Base-by-base conservation (phyloP, 2,113 vertebrate species). In the Dasypus novemcinctus region DNA sequence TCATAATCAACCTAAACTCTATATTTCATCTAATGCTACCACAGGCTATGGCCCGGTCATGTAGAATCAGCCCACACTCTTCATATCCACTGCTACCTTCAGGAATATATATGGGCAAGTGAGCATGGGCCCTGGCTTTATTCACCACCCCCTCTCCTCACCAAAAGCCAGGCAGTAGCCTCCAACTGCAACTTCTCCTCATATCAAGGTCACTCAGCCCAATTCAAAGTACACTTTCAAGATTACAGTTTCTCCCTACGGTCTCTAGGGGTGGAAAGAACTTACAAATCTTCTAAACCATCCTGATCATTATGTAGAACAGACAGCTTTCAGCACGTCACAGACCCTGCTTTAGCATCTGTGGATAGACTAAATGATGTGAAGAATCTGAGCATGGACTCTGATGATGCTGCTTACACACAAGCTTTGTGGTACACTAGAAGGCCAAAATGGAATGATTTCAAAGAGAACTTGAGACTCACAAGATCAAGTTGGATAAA, bases 401-500 rank as follows among this genome's bases (percentile, higher is more conserved):
- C 99, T 61, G 99, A 99, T 93, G 99, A 99, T 93, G 99, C 99
- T 84, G 99, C 99, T 36, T 99, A 99, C 98, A 99, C 99, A 4
- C 99, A 99, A 99, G 99, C 99, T 72, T 98, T 99, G 98, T 96
- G 98, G 98, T 99, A 97, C 99, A 99, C 96, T 99, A 99, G 98
- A 99, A 99, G 98, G 99, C 99, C 75, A 99, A 99, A 69, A 99
- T 99, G 99, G 99, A n/a, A n/a, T n/a, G n/a, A n/a, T n/a, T n/a
- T n/a, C n/a, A n/a, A n/a, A n/a, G n/a, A n/a, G n/a, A n/a, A 98
- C 98, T 99, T 97, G 99, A 99, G 98, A 97, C 99, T 97, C 99
- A 99, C 98, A 99, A 99, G 98, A 99, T 99, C 98, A 99, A 99
- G 98, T 97, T 99, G 98, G 99, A 99, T 49, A 99, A 99, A 98